phyloP scores from a whole-genome alignment of 2,113 vertebrate species.

The Antigone vipio region DNA sequence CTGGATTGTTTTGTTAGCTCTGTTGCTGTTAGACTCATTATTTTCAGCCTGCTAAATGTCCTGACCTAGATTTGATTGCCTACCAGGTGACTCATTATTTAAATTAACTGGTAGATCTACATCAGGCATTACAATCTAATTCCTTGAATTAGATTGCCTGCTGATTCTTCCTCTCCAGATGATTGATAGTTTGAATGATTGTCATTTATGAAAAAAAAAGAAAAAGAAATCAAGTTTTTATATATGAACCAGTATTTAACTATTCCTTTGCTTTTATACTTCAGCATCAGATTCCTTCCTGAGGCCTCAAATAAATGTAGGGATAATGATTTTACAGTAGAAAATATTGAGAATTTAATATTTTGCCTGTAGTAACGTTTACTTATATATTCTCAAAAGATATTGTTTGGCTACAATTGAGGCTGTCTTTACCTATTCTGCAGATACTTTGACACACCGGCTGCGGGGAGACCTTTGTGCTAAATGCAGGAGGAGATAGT shows the following conservation, averaged over 20 bases:
- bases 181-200: constrained; percentile 48
- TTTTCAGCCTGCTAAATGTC: constrained; percentile 66
- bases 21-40: constrained; percentile 63
- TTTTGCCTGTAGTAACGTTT: background rate
- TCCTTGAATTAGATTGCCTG: constrained; percentile 59
- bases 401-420: background rate
- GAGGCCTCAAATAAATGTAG: background rate
- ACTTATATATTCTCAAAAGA: background rate
- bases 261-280: background rate
- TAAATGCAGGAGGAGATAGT: constrained; percentile 25
- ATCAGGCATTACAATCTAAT: constrained; percentile 61
- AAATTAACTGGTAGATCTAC: constrained; percentile 65
- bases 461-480: background rate
- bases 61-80: constrained; percentile 70
- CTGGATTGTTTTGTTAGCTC: constrained; percentile 66
- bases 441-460: background rate
- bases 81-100: constrained; percentile 71
- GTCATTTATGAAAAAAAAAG: background rate
- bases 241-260: background rate
- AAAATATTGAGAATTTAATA: background rate
- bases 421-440: background rate
- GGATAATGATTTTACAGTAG: background rate
- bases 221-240: background rate
- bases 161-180: constrained; percentile 56
- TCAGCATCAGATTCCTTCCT: background rate